Evolutionary conservation across 2,113 vertebrate genomes (phyloP).

Genomic region (Anoplopoma fimbria): DNA sequence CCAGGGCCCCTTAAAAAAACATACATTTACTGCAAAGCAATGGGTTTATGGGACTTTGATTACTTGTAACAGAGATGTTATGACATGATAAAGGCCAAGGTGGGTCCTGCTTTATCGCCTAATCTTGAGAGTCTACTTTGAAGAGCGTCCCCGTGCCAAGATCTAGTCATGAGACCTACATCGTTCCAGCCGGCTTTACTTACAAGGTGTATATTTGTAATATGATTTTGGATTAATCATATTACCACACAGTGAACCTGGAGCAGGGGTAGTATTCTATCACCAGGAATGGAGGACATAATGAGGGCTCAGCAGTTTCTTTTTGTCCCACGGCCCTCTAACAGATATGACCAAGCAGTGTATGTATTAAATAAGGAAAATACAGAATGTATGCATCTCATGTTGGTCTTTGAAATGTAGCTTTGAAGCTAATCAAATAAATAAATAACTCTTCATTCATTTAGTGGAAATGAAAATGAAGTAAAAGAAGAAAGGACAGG

Average conservation of each 20-base stretch:
- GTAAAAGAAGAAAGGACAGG: background rate
- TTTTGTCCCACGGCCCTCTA: background rate
- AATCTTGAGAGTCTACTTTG: background rate
- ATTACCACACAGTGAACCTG: background rate
- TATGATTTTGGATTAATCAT: background rate
- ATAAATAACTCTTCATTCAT: background rate
- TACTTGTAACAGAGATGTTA: background rate
- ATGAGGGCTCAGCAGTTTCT: background rate
- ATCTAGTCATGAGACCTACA: background rate
- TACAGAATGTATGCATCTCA: background rate
- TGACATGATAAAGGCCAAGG: background rate
- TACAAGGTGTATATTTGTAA: background rate
- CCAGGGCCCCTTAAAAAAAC: background rate
- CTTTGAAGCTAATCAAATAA: background rate
- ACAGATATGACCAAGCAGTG: background rate
- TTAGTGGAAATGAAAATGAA: background rate
- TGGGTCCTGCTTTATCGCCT: background rate
- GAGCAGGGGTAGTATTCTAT: background rate
- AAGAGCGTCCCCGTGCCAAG: background rate
- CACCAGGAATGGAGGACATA: background rate
- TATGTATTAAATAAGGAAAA: background rate
- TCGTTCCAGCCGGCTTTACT: background rate
- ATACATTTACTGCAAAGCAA: background rate
- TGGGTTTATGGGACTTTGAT: background rate
- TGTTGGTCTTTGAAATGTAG: background rate